Evolutionary conservation across 2,888 invertebrate species (phyloP), one percentile per base, ranked within the genome.

Genomic region (Hypsopygia costalis): DNA sequence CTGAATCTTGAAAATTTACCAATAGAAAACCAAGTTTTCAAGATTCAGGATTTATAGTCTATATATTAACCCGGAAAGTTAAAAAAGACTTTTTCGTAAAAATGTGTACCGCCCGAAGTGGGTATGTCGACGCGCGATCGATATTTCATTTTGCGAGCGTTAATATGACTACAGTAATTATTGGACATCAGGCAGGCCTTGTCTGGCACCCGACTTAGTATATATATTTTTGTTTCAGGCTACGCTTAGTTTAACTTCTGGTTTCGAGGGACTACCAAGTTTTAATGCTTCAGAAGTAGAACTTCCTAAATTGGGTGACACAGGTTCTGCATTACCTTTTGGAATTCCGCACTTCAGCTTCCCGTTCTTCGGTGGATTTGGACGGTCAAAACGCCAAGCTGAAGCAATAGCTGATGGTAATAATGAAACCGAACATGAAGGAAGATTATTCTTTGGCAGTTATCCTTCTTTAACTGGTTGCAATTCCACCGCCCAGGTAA

Each of bases 401-500:
- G 36, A 22, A 31, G 6, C 36, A 11, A 8, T 4, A 30, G n/a
- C 22, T 20, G 11, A 11, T 35, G 27, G 5, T 21, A 11, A 25
- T 0, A 34, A 40, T 6, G 38, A 40, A 10, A 6, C 22, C 3
- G 47, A 43, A 35, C 40, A 12, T 8, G 43, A 47, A 22, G 41
- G 35, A 22, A 37, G 45, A 11, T 27, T 44, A 11, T 47, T 46
- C 30, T 44, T 46, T 29, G 34, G 34, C 4, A 9, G 30, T 5
- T 39, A 41, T 21, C 35, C 51, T 11, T 33, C 11, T n/a, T 27
- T 45, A n/a, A 38, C 38, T 6, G 29, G 38, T 11, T 55, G 55
- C 37, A 43, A 58, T 30, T 55, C 52, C 40, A 51, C 58, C 22
- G 38, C 59, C 16, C 45, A 63, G 59, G 66, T 69, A 61, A 59